phyloP scores from a whole-genome alignment of 2,888 invertebrate species.

The Lepidonotus clava region DNA sequence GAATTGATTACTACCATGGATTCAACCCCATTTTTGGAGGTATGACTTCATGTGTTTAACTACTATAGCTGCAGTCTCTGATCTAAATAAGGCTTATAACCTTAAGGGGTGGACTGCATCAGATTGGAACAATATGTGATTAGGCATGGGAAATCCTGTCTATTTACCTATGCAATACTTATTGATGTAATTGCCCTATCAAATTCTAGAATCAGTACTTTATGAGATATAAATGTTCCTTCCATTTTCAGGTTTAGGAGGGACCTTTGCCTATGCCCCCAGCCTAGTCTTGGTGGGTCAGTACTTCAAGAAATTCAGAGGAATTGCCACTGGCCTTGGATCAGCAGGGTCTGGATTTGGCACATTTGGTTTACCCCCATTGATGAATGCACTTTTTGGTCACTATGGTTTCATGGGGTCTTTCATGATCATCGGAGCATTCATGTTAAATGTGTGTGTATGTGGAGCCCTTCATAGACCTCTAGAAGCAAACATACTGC shows the following conservation, averaged over 20 bases:
- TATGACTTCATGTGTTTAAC: too few species aligned
- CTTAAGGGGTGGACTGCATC: too few species aligned
- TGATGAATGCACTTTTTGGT: conserved; percentile 52
- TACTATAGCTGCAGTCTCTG: too few species aligned
- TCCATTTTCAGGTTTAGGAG: conserved; percentile 57
- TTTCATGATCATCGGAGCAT: conserved; percentile 48
- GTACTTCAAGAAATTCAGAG: conserved; percentile 57
- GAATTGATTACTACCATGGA: too few species aligned
- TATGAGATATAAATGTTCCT: too few species aligned
- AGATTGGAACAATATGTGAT: too few species aligned
- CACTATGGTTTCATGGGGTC: conserved; percentile 54
- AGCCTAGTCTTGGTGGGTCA: conserved; percentile 57
- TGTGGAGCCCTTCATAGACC: conserved; percentile 54
- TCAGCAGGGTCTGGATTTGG: conserved; percentile 58
- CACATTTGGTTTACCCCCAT: conserved; percentile 46
- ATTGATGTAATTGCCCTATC: too few species aligned
- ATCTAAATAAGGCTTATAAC: too few species aligned
- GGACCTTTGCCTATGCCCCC: conserved; percentile 57
- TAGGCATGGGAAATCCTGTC: too few species aligned
- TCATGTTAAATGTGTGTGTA: conserved; percentile 53
- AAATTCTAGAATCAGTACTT: too few species aligned
- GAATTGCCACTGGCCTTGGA: conserved; percentile 55
- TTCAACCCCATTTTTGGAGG: too few species aligned
- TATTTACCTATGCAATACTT: too few species aligned
- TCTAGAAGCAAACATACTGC: conserved; percentile 23